phyloP scores from a whole-genome alignment of 2,888 invertebrate genomes.

The Spodoptera littoralis region DNA sequence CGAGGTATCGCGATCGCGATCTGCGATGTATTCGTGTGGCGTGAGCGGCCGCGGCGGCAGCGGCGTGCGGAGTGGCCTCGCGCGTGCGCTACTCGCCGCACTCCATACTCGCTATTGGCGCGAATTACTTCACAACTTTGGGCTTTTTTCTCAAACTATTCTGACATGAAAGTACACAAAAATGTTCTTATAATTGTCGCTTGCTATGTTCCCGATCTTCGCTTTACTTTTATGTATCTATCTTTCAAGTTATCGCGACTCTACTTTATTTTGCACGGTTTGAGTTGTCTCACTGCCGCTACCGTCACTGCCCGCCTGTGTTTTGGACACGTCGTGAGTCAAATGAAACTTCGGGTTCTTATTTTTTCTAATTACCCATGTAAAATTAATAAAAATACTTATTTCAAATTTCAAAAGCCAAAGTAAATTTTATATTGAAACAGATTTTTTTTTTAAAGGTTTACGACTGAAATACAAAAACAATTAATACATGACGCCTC shows the following conservation, averaged over 20 bases:
- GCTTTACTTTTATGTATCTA: constrained; percentile 3
- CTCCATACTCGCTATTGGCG: constrained; percentile 58
- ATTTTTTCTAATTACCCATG: too few species aligned
- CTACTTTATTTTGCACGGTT: too few species aligned
- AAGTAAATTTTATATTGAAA: too few species aligned
- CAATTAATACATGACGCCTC: neutral
- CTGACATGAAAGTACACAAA: constrained; percentile 30
- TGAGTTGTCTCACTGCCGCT: too few species aligned
- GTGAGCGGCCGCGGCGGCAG: constrained; percentile 77
- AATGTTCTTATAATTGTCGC: constrained; percentile 28
- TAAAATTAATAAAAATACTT: too few species aligned
- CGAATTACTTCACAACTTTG: constrained; percentile 59
- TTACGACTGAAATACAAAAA: neutral
- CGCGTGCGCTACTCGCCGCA: constrained; percentile 80
- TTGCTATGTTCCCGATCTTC: constrained; percentile 20
- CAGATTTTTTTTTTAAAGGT: too few species aligned
- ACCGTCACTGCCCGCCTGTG: too few species aligned
- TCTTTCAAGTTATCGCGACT: neutral
- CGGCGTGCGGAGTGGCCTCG: constrained; percentile 81
- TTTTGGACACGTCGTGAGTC: too few species aligned
- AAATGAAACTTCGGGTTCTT: too few species aligned
- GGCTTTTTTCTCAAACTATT: constrained; percentile 51
- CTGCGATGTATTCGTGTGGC: constrained; percentile 62
- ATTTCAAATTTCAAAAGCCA: too few species aligned
- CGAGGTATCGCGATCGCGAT: constrained; percentile 69